These are phyloP conservation scores for Rhopalosiphum padi DNA, from an alignment of 1,140 invertebrate genomes.

Conservation along the genomic window DNA sequence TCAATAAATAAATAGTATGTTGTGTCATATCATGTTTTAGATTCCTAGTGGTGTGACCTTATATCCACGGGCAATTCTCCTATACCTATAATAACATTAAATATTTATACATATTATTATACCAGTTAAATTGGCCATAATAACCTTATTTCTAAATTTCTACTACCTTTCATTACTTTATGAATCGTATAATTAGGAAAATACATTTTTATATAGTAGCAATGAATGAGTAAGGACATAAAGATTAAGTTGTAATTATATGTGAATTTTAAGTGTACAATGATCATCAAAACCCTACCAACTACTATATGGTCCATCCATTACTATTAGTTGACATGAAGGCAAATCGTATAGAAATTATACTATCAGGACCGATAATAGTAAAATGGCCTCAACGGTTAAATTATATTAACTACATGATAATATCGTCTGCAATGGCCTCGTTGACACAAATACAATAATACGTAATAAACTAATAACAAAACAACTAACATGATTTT, in stretches of 20 bases:
- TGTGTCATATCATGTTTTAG: conserved; percentile 45
- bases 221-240: background rate
- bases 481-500: background rate
- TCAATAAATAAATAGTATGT: background rate
- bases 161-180: background rate
- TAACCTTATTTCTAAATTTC: background rate
- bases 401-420: background rate
- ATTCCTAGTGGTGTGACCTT: background rate
- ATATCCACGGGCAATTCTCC: background rate
- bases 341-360: background rate
- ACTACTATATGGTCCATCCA: background rate
- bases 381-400: background rate
- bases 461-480: background rate
- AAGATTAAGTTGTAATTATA: background rate
- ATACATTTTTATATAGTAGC: background rate
- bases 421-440: background rate
- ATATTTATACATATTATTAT: background rate
- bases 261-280: background rate
- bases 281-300: background rate
- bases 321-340: background rate
- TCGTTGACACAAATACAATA: background rate
- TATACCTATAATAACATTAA: background rate
- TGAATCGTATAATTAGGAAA: background rate
- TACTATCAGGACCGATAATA: background rate
- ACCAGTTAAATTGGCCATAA: background rate